Evolutionary conservation across 2,113 vertebrate species (phyloP), one percentile per base, ranked within the genome.

Genomic region (Zosterops lateralis): DNA sequence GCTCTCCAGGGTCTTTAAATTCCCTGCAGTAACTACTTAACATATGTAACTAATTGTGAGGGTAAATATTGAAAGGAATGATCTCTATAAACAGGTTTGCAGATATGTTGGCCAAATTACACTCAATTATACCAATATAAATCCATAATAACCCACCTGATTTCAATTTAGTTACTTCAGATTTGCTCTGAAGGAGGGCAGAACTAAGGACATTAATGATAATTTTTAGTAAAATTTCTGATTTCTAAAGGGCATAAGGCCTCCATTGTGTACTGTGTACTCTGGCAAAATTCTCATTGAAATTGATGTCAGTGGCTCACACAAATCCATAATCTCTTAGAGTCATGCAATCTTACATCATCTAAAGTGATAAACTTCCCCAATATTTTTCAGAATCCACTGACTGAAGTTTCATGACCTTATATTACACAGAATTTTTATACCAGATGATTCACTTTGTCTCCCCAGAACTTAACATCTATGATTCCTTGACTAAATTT

Each of bases 1-100:
- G 89, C 42, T 95, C 95, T 88, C 89, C 74, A 80, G 75, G 91
- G 87, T 64, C 85, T 89, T 87, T 88, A 70, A 92, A 65, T 91
- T 89, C 89, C 83, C 86, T 70, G 89, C 50, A 84, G 94, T 87
- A 68, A 84, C 77, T 92, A 78, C 73, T 96, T 95, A 96, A 85
- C 36, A 9, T 87, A 94, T 51, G 75, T 90, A 96, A 79, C 62
- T 97, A 89, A 95, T 96, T 97, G 94, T 77, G 74, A 93, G 79
- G 47, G 90, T 95, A 96, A 96, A 96, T 96, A 96, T 76, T 94
- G 96, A 92, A 87, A 95, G 92, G 80, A 91, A 94, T 70, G 13
- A 90, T 96, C 87, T 92, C 75, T 92, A 57, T 78, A 96, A 96
- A 90, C 65, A 95, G 67, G 90, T 92, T 57, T 75, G 76, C 65